Conservation (phyloP, 2,888 invertebrate genomes). For the Anaspis maculata region DNA sequence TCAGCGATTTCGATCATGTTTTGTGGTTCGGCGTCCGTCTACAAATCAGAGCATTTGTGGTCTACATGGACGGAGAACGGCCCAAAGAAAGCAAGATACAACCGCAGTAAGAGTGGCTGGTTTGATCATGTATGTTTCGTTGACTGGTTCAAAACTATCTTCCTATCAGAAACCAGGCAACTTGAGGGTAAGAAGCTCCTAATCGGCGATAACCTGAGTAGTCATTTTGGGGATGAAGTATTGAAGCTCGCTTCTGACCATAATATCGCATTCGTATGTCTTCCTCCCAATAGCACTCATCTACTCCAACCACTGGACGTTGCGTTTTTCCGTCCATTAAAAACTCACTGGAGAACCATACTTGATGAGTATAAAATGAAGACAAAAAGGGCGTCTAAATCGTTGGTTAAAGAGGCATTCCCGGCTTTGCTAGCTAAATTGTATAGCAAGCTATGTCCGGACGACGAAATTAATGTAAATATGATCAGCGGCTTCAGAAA, state of each 20-base stretch:
- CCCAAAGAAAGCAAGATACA: slow-evolving; percentile 9
- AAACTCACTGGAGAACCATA: not conserved
- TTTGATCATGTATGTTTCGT: slow-evolving; percentile 8
- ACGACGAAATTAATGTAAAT: not conserved
- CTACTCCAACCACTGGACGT: not conserved
- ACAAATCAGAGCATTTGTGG: slow-evolving; percentile 15
- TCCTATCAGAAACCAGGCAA: not conserved
- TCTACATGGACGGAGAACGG: slow-evolving; percentile 15
- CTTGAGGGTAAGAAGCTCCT: slow-evolving; percentile 4
- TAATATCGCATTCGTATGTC: slow-evolving; percentile 1
- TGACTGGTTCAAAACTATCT: slow-evolving; percentile 1
- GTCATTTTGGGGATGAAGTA: slow-evolving; percentile 4
- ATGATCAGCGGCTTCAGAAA: not conserved
- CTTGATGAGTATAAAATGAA: not conserved
- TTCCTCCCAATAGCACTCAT: slow-evolving; percentile 1
- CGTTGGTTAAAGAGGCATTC: not conserved
- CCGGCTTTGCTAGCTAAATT: not conserved
- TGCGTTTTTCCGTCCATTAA: not conserved
- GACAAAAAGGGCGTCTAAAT: not conserved
- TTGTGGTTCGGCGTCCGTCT: slow-evolving; percentile 29
- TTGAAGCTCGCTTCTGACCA: slow-evolving; percentile 1
- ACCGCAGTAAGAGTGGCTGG: slow-evolving; percentile 14
- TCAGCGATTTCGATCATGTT: slow-evolving; percentile 31
- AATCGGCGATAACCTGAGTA: slow-evolving; percentile 8
- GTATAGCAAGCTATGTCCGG: not conserved